Evolutionary conservation across 2,113 vertebrate genomes (phyloP).

Genomic region (Toxotes chatareus): DNA sequence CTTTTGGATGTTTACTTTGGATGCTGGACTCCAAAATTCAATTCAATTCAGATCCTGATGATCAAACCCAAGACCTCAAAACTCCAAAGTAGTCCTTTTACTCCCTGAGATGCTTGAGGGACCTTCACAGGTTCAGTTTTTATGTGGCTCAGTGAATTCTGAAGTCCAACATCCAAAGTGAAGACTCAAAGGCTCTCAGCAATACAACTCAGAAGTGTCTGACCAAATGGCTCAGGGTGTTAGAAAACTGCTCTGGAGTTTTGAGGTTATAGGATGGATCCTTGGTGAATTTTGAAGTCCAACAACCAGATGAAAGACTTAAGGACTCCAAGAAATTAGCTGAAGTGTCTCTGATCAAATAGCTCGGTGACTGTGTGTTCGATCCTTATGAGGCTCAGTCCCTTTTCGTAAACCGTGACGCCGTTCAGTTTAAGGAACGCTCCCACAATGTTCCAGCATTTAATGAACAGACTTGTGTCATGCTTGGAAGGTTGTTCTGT

Average conservation of each 20-base stretch:
- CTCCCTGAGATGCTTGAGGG: not conserved
- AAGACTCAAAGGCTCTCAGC: too few relatives aligned
- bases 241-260: not conserved
- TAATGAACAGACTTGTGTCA: not conserved
- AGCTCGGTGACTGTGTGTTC: not conserved
- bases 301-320: not conserved
- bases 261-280: not conserved
- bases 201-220: too few relatives aligned
- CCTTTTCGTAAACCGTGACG: too few relatives aligned
- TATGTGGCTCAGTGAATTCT: too few relatives aligned
- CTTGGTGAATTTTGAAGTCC: not conserved
- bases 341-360: not conserved
- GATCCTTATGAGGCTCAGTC: not conserved
- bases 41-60: not conserved
- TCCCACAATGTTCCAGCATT: not conserved
- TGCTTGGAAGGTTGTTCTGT: not conserved
- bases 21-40: not conserved
- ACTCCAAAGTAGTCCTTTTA: not conserved
- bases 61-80: not conserved
- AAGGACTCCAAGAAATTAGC: not conserved
- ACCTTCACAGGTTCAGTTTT: too few relatives aligned
- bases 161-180: too few relatives aligned
- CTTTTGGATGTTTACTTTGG: not conserved
- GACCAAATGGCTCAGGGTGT: not conserved
- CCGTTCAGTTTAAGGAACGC: not conserved